These are phyloP conservation scores for Napeogenes sylphis DNA, from an alignment of 2,888 invertebrate species.

Conservation along the genomic window DNA sequence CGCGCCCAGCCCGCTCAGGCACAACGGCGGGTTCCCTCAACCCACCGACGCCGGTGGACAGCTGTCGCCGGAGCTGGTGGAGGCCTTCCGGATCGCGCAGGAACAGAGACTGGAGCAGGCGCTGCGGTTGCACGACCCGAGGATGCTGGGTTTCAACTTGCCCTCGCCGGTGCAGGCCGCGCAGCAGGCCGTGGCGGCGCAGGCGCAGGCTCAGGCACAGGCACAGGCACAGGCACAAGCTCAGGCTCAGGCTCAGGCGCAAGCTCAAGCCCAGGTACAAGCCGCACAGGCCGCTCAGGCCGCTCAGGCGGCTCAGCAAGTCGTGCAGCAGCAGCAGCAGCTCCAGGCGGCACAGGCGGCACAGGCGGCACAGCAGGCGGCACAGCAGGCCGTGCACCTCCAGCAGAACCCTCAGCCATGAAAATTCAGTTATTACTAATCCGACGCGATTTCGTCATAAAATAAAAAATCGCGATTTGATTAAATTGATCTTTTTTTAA, in stretches of 20 bases:
- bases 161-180: conserved; percentile 68
- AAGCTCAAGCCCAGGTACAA: conserved; percentile 40
- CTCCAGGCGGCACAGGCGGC: conserved; percentile 50
- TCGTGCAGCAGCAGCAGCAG: conserved; percentile 56
- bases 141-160: conserved; percentile 87
- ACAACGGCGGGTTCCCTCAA: conserved; percentile 69
- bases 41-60: conserved; percentile 72
- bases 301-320: conserved; percentile 47
- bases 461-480: conserved; percentile 25
- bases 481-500: conserved; percentile 13
- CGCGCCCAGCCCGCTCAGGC: conserved; percentile 62
- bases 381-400: conserved; percentile 74
- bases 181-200: conserved; percentile 54
- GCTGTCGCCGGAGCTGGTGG: conserved; percentile 83
- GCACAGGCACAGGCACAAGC: conserved; percentile 45
- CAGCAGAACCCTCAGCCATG: conserved; percentile 82
- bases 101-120: conserved; percentile 91
- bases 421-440: conserved; percentile 90
- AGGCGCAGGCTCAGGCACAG: conserved; percentile 35
- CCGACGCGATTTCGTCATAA: conserved; percentile 68
- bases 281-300: conserved; percentile 44
- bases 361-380: conserved; percentile 67
- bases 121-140: conserved; percentile 87
- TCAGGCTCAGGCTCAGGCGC: conserved; percentile 47
- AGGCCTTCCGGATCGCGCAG: conserved; percentile 83